Evolutionary conservation across 2,113 vertebrate genomes (phyloP).

Genomic region (Malurus melanocephalus): DNA sequence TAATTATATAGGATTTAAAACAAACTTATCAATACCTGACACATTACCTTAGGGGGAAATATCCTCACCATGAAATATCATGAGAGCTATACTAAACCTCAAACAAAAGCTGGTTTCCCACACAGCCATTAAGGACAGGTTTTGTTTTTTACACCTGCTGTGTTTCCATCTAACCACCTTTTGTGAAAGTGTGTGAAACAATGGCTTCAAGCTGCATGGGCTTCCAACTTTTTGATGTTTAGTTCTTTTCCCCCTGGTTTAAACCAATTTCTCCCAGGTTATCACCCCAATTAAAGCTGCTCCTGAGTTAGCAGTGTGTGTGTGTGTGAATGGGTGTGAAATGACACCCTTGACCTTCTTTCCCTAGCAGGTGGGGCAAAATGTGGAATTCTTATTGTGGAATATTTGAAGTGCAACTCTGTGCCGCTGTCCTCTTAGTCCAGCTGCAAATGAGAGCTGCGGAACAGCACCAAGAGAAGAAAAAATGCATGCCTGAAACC

Average conservation of each 20-base stretch:
- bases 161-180: constrained; percentile 21
- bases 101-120: constrained; percentile 42
- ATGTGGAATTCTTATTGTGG: not conserved
- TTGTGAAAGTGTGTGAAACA: constrained; percentile 11
- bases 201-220: not conserved
- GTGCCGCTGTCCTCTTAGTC: not conserved
- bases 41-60: constrained; percentile 19
- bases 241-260: constrained; percentile 9
- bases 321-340: not conserved
- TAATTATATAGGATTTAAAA: constrained; percentile 46
- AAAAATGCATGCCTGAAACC: not conserved
- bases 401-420: not conserved
- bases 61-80: not conserved
- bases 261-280: not conserved
- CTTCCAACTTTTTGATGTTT: constrained; percentile 8
- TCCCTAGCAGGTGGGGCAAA: not conserved
- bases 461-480: not conserved
- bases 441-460: not conserved
- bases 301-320: not conserved
- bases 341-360: not conserved
- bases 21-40: constrained; percentile 46
- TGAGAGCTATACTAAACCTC: not conserved
- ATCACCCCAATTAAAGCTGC: not conserved
- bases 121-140: not conserved
- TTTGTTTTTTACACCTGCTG: constrained; percentile 39